A percentile compares a stretch with the other conserved stretches of the same genome.
Evolutionary conservation across 1,140 invertebrate genomes (phyloP).

Genomic region (Schlechtendalia chinensis): DNA sequence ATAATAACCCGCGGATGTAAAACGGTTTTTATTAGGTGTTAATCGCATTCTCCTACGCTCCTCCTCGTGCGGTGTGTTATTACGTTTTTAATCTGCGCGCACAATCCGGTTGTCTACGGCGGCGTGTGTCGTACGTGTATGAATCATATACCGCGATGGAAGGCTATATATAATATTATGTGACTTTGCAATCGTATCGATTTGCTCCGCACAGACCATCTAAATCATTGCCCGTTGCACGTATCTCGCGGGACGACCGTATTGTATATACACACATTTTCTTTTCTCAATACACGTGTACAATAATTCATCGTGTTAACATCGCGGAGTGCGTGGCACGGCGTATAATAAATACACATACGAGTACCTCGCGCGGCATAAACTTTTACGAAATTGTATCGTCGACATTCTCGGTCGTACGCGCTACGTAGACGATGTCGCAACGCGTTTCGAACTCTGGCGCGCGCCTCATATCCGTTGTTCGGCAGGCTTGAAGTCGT

Average conservation of each 20-base stretch:
- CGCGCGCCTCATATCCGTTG: too few species aligned
- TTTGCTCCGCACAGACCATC: constrained; percentile 14
- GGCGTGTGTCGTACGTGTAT: constrained; percentile 21
- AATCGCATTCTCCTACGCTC: constrained; percentile 38
- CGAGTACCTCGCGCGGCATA: too few species aligned
- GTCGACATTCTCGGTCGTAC: too few species aligned
- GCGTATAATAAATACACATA: too few species aligned
- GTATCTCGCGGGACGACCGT: not conserved
- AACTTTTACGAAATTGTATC: too few species aligned
- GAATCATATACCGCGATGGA: constrained; percentile 24
- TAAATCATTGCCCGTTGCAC: not conserved
- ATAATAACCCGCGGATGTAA: constrained; percentile 29
- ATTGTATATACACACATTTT: too few species aligned
- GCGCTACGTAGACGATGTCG: too few species aligned
- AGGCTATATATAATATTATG: not conserved
- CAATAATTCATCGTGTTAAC: constrained; percentile 23
- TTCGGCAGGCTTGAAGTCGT: too few species aligned
- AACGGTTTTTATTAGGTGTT: constrained; percentile 43
- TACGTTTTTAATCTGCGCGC: constrained; percentile 34
- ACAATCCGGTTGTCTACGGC: constrained; percentile 43
- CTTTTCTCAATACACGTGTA: not conserved
- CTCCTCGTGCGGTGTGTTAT: constrained; percentile 20
- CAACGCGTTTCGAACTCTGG: too few species aligned
- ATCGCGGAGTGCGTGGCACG: not conserved
- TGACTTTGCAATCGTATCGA: constrained; percentile 18